Percentiles rank a stretch among this genome's conserved stretches.
These are phyloP conservation scores for Atethmia centrago DNA, from an alignment of 2,888 invertebrate species.

Conservation along the genomic window DNA sequence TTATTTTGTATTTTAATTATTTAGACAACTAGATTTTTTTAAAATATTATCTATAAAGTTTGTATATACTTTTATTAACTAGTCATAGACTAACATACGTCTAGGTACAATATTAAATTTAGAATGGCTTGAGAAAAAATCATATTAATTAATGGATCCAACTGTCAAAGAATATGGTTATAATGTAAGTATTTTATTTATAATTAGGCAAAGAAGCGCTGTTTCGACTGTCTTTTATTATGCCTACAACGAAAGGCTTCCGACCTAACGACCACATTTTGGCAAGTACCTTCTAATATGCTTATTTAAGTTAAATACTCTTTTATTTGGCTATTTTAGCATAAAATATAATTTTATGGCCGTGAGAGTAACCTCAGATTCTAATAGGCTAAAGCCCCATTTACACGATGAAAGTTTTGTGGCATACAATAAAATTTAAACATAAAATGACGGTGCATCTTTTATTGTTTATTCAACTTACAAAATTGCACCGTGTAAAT, in stretches of 20 bases:
- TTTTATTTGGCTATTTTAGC: constrained; percentile 13
- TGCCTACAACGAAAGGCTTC: background rate
- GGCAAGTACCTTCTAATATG: constrained; percentile 15
- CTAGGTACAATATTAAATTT: background rate
- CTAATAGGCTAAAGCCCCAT: background rate
- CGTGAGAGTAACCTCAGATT: background rate
- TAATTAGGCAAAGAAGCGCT: background rate
- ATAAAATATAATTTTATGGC: background rate
- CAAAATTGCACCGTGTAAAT: background rate
- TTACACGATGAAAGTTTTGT: background rate
- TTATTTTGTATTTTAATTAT: constrained; percentile 35
- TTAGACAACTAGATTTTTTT: constrained; percentile 33
- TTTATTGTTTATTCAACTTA: background rate
- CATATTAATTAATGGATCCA: background rate
- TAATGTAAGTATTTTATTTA: background rate
- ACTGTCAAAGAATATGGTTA: background rate
- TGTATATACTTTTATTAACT: background rate
- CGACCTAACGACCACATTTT: constrained; percentile 11
- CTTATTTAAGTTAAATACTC: background rate
- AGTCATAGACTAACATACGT: constrained; percentile 10
- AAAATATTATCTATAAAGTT: constrained; percentile 17
- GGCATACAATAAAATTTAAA: background rate
- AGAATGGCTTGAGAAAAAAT: background rate
- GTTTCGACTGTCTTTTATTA: constrained; percentile 29
- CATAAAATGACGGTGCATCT: background rate